Conservation (phyloP, 2,888 invertebrate species). For the Hermodice carunculata region DNA sequence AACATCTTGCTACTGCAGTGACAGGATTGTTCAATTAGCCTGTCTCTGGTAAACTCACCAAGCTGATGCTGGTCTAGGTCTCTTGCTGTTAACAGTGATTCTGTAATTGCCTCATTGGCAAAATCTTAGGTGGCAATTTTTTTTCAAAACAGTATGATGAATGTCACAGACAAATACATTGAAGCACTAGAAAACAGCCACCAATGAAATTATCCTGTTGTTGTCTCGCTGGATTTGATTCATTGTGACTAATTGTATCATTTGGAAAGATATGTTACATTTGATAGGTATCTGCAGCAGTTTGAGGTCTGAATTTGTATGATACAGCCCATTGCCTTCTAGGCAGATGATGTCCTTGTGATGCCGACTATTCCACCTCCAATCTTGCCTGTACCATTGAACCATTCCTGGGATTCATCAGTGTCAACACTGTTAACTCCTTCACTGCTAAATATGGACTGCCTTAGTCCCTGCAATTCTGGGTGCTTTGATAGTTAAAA, state of each 20-base stretch:
- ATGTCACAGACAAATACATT: not conserved
- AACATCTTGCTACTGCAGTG: too few species aligned
- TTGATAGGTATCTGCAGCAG: not conserved
- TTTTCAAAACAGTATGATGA: not conserved
- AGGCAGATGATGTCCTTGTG: not conserved
- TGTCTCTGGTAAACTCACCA: not conserved
- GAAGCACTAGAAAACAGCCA: not conserved
- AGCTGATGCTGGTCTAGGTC: not conserved
- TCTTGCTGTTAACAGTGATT: not conserved
- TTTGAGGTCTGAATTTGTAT: not conserved
- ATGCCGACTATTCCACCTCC: not conserved
- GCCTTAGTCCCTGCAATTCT: too few species aligned
- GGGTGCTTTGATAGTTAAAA: too few species aligned
- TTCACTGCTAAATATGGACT: too few species aligned
- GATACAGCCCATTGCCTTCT: not conserved
- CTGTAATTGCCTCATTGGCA: not conserved
- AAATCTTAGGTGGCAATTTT: not conserved
- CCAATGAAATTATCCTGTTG: not conserved
- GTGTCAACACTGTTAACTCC: not conserved
- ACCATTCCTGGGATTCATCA: not conserved
- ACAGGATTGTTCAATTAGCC: not conserved
- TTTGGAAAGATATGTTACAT: not conserved
- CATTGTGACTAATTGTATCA: constrained; percentile 1
- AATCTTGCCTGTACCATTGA: not conserved
- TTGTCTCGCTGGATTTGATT: not conserved